Percentiles rank a stretch among this genome's conserved stretches.
These are phyloP conservation scores for Perca schrenkii DNA, from an alignment of 2,113 vertebrate species.

Conservation along the genomic window DNA sequence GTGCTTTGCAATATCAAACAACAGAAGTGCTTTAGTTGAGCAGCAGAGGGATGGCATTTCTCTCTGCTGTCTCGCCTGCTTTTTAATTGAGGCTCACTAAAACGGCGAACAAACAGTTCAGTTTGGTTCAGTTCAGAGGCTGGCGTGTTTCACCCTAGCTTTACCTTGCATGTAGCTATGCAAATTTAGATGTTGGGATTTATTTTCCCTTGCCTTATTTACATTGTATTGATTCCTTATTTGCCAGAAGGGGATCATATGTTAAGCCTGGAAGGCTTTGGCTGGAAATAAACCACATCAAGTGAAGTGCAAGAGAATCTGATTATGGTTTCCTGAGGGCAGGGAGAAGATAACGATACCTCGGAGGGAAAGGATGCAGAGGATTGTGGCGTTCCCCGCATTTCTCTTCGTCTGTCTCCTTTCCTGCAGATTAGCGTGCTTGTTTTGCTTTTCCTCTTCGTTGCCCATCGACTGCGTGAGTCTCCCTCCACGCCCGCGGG, in stretches of 20 bases:
- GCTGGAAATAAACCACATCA: constrained; percentile 60
- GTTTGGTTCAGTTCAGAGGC: constrained; percentile 24
- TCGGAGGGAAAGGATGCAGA: constrained; percentile 17
- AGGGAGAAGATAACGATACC: constrained; percentile 48
- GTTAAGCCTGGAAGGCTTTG: constrained; percentile 45
- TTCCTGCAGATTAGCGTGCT: constrained; percentile 58
- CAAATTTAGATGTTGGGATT: constrained; percentile 33
- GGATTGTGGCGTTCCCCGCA: constrained; percentile 12
- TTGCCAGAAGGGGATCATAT: constrained; percentile 60
- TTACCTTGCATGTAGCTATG: constrained; percentile 40
- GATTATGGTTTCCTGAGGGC: constrained; percentile 44
- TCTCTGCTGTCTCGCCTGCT: constrained; percentile 26
- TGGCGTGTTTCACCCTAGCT: constrained; percentile 28
- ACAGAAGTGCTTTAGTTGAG: constrained; percentile 20
- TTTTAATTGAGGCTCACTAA: constrained; percentile 34
- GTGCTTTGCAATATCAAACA: constrained; percentile 24
- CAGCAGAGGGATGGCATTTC: constrained; percentile 24
- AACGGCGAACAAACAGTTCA: constrained; percentile 17
- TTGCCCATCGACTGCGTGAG: constrained; percentile 46
- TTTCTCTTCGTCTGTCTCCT: constrained; percentile 26
- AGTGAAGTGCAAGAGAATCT: constrained; percentile 59
- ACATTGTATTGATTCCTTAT: constrained; percentile 63
- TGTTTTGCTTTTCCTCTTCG: constrained; percentile 56
- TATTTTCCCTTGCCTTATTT: constrained; percentile 56
- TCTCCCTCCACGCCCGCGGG: constrained; percentile 40